phyloP scores from a whole-genome alignment of 2,797 vertebrate genomes.

The Manis crassicaudata region DNA sequence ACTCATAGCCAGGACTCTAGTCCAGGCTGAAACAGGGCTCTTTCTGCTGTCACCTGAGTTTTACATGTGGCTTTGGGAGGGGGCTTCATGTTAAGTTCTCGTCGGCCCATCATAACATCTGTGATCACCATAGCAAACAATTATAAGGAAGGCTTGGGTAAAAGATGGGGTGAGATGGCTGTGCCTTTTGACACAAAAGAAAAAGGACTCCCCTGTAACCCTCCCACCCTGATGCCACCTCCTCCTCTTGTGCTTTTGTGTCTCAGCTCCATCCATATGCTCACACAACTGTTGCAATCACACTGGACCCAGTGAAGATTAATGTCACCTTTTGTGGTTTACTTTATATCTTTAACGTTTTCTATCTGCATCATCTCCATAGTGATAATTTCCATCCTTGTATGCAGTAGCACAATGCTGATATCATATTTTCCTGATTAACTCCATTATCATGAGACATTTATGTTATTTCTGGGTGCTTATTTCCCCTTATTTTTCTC shows the following conservation, averaged over 20 bases:
- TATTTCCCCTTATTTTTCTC: background rate
- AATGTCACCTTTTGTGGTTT: background rate
- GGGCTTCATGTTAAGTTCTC: background rate
- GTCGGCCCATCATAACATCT: fast-evolving
- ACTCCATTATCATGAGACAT: background rate
- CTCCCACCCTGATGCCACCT: fast-evolving
- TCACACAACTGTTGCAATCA: background rate
- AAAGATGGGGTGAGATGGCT: background rate
- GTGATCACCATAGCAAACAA: background rate
- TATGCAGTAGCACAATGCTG: background rate
- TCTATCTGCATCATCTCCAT: background rate
- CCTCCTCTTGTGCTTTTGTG: background rate
- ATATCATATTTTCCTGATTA: background rate
- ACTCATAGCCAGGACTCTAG: no score
- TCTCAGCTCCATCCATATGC: fast-evolving
- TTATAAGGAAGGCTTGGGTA: background rate
- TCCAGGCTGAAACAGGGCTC: background rate
- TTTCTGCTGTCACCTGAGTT: background rate
- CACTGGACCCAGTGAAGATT: background rate
- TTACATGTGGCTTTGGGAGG: background rate
- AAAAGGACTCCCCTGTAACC: fast-evolving
- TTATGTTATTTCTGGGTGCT: background rate
- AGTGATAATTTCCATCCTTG: background rate
- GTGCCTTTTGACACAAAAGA: background rate
- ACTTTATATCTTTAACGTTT: background rate